Percentiles rank a stretch among this genome's conserved stretches.
phyloP scores from a whole-genome alignment of 53 echinoderm and acorn worm genomes.

The Antedon mediterranea region DNA sequence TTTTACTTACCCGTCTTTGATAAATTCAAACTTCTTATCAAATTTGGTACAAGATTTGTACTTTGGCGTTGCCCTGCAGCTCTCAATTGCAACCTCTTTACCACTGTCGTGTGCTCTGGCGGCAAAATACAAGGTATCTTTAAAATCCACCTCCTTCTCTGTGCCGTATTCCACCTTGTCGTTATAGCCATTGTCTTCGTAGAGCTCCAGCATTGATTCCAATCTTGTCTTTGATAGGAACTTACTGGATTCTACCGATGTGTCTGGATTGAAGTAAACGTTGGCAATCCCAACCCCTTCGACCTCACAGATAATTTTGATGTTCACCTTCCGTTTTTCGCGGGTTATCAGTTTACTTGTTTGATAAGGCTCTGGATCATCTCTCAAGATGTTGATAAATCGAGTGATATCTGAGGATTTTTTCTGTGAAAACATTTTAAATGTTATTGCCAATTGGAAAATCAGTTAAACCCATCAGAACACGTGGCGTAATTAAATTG shows the following conservation, averaged over 20 bases:
- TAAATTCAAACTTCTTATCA: not conserved
- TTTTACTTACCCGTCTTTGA: not conserved
- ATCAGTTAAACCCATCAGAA: too few relatives aligned
- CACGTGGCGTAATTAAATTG: too few relatives aligned
- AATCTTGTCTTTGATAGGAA: not conserved
- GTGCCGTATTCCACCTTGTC: not conserved
- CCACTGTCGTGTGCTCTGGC: not conserved
- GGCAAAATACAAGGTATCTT: not conserved
- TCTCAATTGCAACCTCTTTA: not conserved
- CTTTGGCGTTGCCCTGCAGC: not conserved
- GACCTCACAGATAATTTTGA: not conserved
- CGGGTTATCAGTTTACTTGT: not conserved
- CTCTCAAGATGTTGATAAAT: not conserved
- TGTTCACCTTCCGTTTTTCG: not conserved
- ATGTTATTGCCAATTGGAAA: not conserved
- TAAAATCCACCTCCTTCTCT: not conserved
- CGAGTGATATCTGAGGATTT: not conserved
- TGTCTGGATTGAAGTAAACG: not conserved
- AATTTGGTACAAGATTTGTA: not conserved
- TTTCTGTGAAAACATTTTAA: not conserved
- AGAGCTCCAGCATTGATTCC: not conserved
- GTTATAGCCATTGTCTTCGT: not conserved
- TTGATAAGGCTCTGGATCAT: not conserved
- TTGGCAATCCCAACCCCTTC: not conserved
- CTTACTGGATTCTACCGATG: not conserved